Evolutionary conservation across 1,140 invertebrate species (phyloP), one percentile per base, ranked within the genome.

Genomic region (Ips typographus): DNA sequence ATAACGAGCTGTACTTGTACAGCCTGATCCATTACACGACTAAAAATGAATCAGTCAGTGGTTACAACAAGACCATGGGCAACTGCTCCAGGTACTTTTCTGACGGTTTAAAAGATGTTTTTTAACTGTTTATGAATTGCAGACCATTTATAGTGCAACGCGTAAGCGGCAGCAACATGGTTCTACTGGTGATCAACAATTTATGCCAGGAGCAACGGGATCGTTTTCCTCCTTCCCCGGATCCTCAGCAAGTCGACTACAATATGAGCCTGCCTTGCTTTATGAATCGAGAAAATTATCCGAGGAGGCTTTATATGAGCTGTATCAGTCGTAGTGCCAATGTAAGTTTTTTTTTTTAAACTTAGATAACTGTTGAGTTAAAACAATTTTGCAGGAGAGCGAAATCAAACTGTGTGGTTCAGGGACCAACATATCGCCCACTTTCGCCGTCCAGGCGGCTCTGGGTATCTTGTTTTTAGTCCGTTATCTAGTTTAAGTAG

Each of bases 61-160:
- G 72, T 6, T 79, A 79, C 65, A 77, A 78, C 57, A 77, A 75
- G 64, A 74, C 72, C 0, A 79, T 78, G 77, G 73, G 70, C 36
- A 73, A 76, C 60, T 80, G 77, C 70, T 72, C 73, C 2, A 77
- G 75, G 73, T 77, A 51, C 63, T 4, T 7, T 47, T 60, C 4
- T 51, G 39, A 38, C 37, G 6, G 7, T 52, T 60, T 40, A 41
- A 57, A 47, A 47, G 36, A 41, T 58, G 4, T 36, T 63, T 53
- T 62, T 51, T 52, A 53, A 55, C 22, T 65, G 39, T 36, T 41
- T 47, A 47, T 47, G 44, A 5, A 47, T 47, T 59, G 8, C 77
- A 88, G 91, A 73, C 89, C 90, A 22, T 96, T 93, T 82, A 89
- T 93, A 65, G 90, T 93, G 1, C 89, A 95, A 73, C 85, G 88